A percentile compares a stretch with the other conserved stretches of the same genome.
Evolutionary conservation across 2,797 vertebrate genomes (phyloP).

Genomic region (Pempheris klunzingeri): DNA sequence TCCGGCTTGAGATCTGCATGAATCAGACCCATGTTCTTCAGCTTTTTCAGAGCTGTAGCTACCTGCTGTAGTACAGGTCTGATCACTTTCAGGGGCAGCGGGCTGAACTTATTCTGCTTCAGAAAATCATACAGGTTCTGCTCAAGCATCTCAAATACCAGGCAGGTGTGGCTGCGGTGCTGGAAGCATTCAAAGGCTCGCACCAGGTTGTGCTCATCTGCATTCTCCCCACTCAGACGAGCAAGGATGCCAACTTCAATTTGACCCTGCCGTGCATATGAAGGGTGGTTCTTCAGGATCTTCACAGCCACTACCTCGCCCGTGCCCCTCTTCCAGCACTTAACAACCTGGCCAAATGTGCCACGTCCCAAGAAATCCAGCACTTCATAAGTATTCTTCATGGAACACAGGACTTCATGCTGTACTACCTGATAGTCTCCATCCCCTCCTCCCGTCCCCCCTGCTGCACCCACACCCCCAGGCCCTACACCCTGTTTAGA

Average conservation of each 20-base stretch:
- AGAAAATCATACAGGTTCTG: conserved; percentile 99
- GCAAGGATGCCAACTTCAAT: conserved; percentile 99
- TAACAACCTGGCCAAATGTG: conserved; percentile 99
- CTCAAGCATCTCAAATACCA: conserved; percentile 99
- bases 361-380: conserved; percentile 98
- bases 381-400: conserved; percentile 99
- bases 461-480: conserved; percentile 83
- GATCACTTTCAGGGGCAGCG: conserved; percentile 97
- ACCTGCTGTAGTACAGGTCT: conserved; percentile 98
- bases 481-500: conserved; percentile 89
- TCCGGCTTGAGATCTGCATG: conserved; percentile 99
- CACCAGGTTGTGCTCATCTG: conserved; percentile 98
- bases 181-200: conserved; percentile 99
- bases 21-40: conserved; percentile 98
- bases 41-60: conserved; percentile 96
- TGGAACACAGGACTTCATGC: conserved; percentile 96
- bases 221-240: conserved; percentile 96
- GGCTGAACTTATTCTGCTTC: conserved; percentile 99
- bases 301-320: conserved; percentile 97
- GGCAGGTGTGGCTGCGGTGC: conserved; percentile 97
- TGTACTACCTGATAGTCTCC: conserved; percentile 99
- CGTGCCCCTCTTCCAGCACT: conserved; percentile 99
- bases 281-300: conserved; percentile 99
- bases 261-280: conserved; percentile 97
- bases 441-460: conserved; percentile 86